A percentile compares a stretch with the other conserved stretches of the same genome.
These are phyloP conservation scores for Hydrophis major DNA, from an alignment of 2,797 vertebrate species.

Conservation along the genomic window DNA sequence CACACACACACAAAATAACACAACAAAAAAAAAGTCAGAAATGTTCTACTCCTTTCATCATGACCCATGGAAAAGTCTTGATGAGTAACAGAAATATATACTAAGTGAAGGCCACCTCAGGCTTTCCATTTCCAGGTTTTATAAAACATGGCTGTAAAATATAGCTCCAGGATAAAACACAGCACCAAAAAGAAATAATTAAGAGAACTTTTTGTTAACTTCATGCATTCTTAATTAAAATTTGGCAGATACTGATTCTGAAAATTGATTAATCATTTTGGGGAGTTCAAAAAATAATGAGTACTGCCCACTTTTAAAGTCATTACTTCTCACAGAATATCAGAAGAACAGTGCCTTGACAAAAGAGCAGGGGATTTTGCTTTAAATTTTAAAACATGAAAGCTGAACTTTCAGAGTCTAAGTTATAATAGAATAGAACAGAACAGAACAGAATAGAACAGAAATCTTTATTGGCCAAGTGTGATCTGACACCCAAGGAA, in stretches of 20 bases:
- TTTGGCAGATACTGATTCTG: conserved; percentile 70
- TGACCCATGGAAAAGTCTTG: conserved; percentile 68
- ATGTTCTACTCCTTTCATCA: conserved; percentile 68
- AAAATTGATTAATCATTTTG: conserved; percentile 66
- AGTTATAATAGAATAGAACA: neutral
- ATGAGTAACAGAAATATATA: conserved; percentile 66
- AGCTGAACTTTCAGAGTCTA: conserved; percentile 9
- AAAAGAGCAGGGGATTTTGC: conserved; percentile 45
- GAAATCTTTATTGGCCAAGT: neutral
- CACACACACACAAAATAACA: neutral
- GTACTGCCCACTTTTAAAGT: conserved; percentile 55
- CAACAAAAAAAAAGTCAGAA: conserved; percentile 37
- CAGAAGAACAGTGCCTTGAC: conserved; percentile 58
- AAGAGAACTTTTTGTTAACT: conserved; percentile 63
- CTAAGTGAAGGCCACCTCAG: conserved; percentile 67
- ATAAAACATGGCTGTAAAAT: conserved; percentile 66
- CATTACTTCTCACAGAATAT: conserved; percentile 58
- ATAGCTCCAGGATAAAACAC: conserved; percentile 63
- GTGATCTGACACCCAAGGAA: neutral
- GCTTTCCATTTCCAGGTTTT: conserved; percentile 71
- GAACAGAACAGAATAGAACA: neutral
- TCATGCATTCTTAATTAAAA: conserved; percentile 68
- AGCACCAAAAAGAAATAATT: conserved; percentile 61
- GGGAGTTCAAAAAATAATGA: conserved; percentile 63
- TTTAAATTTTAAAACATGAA: conserved; percentile 42